These are phyloP conservation scores for Eupithecia exiguata DNA, from an alignment of 2,888 invertebrate species.

Conservation along the genomic window DNA sequence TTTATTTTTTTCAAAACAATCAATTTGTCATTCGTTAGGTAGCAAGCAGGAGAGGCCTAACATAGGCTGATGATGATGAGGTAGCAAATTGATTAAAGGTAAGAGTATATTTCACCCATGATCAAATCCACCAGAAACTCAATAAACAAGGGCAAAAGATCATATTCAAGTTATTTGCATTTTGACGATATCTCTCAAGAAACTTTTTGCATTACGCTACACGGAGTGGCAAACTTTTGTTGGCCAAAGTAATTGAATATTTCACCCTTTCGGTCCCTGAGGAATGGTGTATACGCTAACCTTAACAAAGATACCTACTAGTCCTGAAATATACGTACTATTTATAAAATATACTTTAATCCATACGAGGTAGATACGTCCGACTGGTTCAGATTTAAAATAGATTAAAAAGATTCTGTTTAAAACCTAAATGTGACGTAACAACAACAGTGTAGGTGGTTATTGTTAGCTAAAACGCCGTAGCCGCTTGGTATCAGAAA, in stretches of 20 bases:
- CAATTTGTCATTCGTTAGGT: too few species aligned
- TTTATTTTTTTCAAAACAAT: too few species aligned
- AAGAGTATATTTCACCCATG: not conserved
- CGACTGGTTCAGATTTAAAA: not conserved
- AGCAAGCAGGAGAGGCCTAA: too few species aligned
- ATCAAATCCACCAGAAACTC: not conserved
- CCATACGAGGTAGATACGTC: not conserved
- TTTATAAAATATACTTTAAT: not conserved
- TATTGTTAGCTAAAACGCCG: constrained; percentile 66
- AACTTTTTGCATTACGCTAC: constrained; percentile 72
- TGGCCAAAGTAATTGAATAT: constrained; percentile 54
- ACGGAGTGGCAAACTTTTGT: constrained; percentile 57
- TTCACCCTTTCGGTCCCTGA: constrained; percentile 48
- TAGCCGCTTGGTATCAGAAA: constrained; percentile 67
- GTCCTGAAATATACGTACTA: not conserved
- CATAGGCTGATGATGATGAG: too few species aligned
- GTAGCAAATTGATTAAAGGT: not conserved
- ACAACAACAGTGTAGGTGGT: constrained; percentile 11
- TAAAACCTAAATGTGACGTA: constrained; percentile 10
- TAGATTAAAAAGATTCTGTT: not conserved
- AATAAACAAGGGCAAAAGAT: constrained; percentile 37
- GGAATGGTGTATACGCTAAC: constrained; percentile 30
- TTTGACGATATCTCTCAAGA: constrained; percentile 61
- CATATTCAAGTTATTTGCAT: constrained; percentile 63
- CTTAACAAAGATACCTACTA: not conserved